Conservation (phyloP, 2,113 vertebrate genomes). For the Oplegnathus fasciatus region DNA sequence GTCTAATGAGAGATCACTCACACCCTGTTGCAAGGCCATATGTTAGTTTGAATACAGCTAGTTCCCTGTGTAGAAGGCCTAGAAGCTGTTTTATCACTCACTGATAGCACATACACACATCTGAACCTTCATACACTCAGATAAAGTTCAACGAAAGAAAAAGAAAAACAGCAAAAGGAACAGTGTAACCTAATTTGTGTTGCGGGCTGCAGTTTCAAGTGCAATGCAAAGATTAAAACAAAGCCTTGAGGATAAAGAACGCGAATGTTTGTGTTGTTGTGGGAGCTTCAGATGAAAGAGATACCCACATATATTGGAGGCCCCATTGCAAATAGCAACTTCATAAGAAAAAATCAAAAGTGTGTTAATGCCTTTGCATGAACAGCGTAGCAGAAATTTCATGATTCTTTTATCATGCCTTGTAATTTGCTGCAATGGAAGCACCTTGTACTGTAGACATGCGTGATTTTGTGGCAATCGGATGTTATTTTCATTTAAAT, state of each 20-base stretch:
- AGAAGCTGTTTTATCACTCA: constrained; percentile 54
- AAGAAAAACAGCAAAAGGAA: constrained; percentile 36
- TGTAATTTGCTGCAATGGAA: constrained; percentile 25
- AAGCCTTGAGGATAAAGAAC: constrained; percentile 57
- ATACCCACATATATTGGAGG: constrained; percentile 25
- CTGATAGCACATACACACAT: constrained; percentile 31
- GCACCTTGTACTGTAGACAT: neutral
- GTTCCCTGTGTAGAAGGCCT: constrained; percentile 32
- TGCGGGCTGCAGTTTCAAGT: constrained; percentile 23
- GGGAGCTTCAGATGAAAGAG: constrained; percentile 52
- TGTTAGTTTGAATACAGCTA: constrained; percentile 64
- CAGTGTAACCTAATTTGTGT: constrained; percentile 53
- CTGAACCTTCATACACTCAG: constrained; percentile 9
- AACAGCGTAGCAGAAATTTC: neutral
- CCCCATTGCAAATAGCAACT: constrained; percentile 39
- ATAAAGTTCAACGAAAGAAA: constrained; percentile 37
- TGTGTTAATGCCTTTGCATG: constrained; percentile 27
- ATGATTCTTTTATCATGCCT: constrained; percentile 13
- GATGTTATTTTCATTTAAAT: neutral
- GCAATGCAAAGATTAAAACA: constrained; percentile 61
- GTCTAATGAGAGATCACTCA: constrained; percentile 78
- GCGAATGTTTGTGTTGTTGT: constrained; percentile 54
- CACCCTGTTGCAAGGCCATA: constrained; percentile 75
- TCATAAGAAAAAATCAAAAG: constrained; percentile 44
- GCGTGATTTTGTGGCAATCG: neutral